phyloP scores from a whole-genome alignment of 2,888 invertebrate species.

The Bembecia ichneumoniformis region DNA sequence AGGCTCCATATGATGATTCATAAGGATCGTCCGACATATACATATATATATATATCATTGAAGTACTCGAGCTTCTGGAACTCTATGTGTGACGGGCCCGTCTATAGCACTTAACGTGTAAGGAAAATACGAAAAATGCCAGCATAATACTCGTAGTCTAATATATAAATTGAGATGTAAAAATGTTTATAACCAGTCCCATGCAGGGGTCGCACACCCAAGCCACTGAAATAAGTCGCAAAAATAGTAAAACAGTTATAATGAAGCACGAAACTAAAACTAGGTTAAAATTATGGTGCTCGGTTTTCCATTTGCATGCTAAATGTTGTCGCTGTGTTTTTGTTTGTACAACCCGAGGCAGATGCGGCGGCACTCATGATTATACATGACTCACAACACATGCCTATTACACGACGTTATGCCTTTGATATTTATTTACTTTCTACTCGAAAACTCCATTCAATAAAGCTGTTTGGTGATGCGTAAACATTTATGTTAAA shows the following conservation, averaged over 20 bases:
- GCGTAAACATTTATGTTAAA: background rate
- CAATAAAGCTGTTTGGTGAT: background rate
- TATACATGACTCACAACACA: too few relatives aligned
- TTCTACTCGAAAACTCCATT: background rate
- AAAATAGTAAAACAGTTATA: too few relatives aligned
- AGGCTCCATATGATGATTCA: too few relatives aligned
- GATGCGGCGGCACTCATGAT: conserved; percentile 9
- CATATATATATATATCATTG: too few relatives aligned
- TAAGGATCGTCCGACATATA: too few relatives aligned
- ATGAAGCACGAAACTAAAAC: conserved; percentile 12
- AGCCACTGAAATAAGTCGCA: too few relatives aligned
- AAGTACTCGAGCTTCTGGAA: too few relatives aligned
- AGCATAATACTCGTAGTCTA: background rate
- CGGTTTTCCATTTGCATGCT: conserved; percentile 24
- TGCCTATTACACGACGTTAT: background rate
- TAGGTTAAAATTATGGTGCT: conserved; percentile 12
- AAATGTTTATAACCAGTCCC: background rate
- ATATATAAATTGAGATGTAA: background rate
- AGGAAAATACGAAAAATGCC: background rate
- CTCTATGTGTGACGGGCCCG: too few relatives aligned
- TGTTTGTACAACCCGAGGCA: conserved; percentile 20
- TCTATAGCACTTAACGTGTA: too few relatives aligned
- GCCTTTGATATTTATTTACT: background rate
- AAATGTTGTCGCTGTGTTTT: conserved; percentile 20
- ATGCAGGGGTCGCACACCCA: too few relatives aligned